A percentile compares a stretch with the other conserved stretches of the same genome.
Evolutionary conservation across 2,113 vertebrate genomes (phyloP).

Genomic region (Candoia aspera): DNA sequence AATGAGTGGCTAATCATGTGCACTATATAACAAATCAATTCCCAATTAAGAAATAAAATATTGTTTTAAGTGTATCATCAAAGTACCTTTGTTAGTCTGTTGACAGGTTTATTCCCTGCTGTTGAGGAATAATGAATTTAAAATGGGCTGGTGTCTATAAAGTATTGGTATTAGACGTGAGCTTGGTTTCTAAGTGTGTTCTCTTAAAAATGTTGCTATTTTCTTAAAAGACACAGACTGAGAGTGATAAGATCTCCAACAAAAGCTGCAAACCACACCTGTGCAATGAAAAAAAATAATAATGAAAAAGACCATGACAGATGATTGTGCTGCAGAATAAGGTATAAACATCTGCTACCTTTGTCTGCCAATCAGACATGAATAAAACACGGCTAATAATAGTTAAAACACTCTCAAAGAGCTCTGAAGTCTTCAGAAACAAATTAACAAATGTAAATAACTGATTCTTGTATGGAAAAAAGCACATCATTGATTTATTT

Average conservation of each 20-base stretch:
- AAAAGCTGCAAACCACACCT: not conserved
- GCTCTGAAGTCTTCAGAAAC: not conserved
- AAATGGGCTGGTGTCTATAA: no score
- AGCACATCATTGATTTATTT: not conserved
- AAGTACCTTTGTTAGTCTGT: not conserved
- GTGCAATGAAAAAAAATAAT: not conserved
- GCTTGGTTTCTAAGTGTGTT: not conserved
- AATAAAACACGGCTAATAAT: not conserved
- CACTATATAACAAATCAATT: not conserved
- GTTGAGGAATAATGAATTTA: not conserved
- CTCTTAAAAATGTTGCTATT: not conserved
- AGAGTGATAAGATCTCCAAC: not conserved
- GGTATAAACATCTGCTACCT: not conserved
- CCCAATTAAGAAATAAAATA: not conserved
- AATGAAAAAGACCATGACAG: not conserved
- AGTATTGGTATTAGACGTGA: not conserved
- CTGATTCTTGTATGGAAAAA: not conserved
- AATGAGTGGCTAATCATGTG: not conserved
- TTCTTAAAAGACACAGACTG: not conserved
- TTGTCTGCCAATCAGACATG: not conserved
- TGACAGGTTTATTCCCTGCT: not conserved
- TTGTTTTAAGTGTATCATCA: not conserved
- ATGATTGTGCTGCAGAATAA: not conserved
- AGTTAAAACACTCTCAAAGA: not conserved
- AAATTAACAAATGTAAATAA: conserved; percentile 12